Evolutionary conservation across 2,113 vertebrate species (phyloP).

Genomic region (Stegastes partitus): DNA sequence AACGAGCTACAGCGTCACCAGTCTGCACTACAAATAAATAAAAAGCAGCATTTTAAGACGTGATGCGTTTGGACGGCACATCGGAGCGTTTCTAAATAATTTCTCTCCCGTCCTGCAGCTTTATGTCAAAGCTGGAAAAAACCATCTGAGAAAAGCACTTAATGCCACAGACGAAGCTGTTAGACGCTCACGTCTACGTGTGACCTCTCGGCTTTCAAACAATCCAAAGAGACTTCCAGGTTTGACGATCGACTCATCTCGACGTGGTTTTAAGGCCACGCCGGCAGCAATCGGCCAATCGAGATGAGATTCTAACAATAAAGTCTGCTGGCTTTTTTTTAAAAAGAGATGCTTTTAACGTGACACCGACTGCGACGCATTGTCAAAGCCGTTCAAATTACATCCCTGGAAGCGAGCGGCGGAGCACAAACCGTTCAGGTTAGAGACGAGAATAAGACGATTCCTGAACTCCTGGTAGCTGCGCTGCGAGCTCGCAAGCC

Average conservation of each 20-base stretch:
- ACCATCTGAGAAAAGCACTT: neutral
- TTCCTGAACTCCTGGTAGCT: slow-evolving; percentile 53
- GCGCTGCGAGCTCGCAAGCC: slow-evolving; percentile 29
- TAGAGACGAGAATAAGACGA: slow-evolving; percentile 45
- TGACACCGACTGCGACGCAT: slow-evolving; percentile 56
- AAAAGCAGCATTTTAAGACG: neutral
- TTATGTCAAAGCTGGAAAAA: neutral
- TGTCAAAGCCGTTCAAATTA: slow-evolving; percentile 51
- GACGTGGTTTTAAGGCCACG: slow-evolving; percentile 47
- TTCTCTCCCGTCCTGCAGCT: neutral
- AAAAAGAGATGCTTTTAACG: slow-evolving; percentile 43
- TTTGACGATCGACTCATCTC: slow-evolving; percentile 18
- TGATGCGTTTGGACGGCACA: neutral
- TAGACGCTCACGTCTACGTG: neutral
- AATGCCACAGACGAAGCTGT: slow-evolving; percentile 17
- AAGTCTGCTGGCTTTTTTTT: slow-evolving; percentile 31
- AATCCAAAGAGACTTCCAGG: neutral
- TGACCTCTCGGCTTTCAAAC: slow-evolving; percentile 10
- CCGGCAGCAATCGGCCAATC: slow-evolving; percentile 33
- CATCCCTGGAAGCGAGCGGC: slow-evolving; percentile 34
- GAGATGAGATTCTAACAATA: slow-evolving; percentile 35
- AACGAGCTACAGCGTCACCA: too few relatives aligned
- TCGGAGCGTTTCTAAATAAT: neutral
- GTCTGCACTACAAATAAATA: neutral
- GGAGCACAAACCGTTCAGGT: slow-evolving; percentile 51